phyloP scores from a whole-genome alignment of 2,797 vertebrate genomes.

The Pangasius sanitwongsei region DNA sequence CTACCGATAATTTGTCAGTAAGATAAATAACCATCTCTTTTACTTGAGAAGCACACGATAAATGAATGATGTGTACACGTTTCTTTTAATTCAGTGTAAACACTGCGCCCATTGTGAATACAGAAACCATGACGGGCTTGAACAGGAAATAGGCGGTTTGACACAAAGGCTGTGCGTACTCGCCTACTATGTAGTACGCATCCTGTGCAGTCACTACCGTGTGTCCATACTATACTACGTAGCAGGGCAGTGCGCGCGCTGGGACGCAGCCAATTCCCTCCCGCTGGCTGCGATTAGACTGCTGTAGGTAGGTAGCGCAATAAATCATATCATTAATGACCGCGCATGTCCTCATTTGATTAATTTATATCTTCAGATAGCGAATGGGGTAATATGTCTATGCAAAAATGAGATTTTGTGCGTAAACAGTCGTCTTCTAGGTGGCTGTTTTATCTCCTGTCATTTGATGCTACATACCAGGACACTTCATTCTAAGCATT shows the following conservation, averaged over 20 bases:
- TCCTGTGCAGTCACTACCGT: too few relatives aligned
- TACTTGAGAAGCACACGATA: neutral
- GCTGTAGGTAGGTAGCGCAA: conserved; percentile 22
- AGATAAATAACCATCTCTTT: neutral
- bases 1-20: too few relatives aligned
- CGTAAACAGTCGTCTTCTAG: conserved; percentile 16
- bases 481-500: conserved; percentile 44
- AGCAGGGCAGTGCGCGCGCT: conserved; percentile 2
- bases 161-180: conserved; percentile 20
- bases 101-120: neutral
- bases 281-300: neutral
- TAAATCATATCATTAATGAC: conserved; percentile 1
- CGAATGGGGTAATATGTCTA: too few relatives aligned
- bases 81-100: neutral
- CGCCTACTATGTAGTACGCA: neutral
- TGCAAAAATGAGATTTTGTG: neutral
- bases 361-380: neutral
- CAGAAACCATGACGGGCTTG: neutral
- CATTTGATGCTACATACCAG: conserved; percentile 43
- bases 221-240: neutral
- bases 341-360: neutral
- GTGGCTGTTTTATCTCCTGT: conserved; percentile 26
- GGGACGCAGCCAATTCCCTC: neutral
- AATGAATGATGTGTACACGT: neutral
- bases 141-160: conserved; percentile 13